Evolutionary conservation across 2,113 vertebrate genomes (phyloP), one percentile per base, ranked within the genome.

Genomic region (Asarcornis scutulata): DNA sequence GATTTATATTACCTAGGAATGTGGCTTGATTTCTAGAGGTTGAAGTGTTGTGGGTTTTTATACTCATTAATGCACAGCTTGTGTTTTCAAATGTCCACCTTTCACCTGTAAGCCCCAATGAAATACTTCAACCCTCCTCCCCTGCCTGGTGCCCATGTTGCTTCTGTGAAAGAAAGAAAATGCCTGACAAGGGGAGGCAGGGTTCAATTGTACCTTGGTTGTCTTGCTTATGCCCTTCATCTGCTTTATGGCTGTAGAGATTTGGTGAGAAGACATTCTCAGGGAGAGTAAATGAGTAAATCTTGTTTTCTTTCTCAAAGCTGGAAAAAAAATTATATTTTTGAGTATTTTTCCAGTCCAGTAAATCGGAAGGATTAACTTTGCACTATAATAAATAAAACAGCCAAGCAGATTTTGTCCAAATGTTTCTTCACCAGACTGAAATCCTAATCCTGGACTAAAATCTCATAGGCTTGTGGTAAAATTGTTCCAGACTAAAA

Each of bases 401-500:
- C 94, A 95, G 81, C 83, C 91, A 86, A 95, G 93, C 95, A 97
- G 91, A 85, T 97, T 96, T 93, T 95, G 88, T 87, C 96, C 92
- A 93, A 96, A 91, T 68, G 73, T 97, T 97, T 96, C 93, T 83
- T 95, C 82, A 93, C 89, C 68, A 83, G 81, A 93, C 89, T 96
- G 91, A 93, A 96, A 91, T 91, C 86, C 91, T 91, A 96, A 94
- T 94, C 91, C 94, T 96, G 68, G 94, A 63, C 93, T 94, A 93
- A 96, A 95, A 94, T 96, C 88, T 94, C 88, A 86, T 82, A 92
- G 88, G 89, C 89, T 92, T 91, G 76, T 95, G 32, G 88, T 97
- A 96, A 96, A 95, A 96, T 96, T 96, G 96, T 96, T 96, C 85
- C 88, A 59, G 88, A 87, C 86, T 95, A 96, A 96, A 97, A 95